phyloP scores from a whole-genome alignment of 2,113 vertebrate genomes.

The Emydura subglobosa region DNA sequence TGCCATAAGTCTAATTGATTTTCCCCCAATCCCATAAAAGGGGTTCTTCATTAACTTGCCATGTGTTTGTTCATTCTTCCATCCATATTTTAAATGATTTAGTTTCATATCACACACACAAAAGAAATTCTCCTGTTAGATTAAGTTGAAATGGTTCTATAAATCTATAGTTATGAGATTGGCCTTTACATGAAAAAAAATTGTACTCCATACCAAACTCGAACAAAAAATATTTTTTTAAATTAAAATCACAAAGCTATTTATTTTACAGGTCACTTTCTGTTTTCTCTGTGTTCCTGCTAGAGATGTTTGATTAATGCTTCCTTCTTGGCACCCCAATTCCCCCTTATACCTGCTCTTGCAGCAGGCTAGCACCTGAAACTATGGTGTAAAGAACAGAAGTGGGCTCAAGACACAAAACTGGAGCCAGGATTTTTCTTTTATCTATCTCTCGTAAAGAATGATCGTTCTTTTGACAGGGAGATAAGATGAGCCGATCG shows the following conservation, averaged over 20 bases:
- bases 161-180: not conserved
- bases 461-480: not conserved
- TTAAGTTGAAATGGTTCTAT: not conserved
- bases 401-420: not conserved
- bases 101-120: not conserved
- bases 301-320: not conserved
- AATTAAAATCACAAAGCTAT: not conserved
- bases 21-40: not conserved
- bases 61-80: not conserved
- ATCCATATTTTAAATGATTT: not conserved
- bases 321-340: not conserved
- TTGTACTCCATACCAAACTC: not conserved
- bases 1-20: not conserved
- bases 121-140: not conserved
- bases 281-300: not conserved
- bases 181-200: not conserved
- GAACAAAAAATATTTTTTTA: not conserved
- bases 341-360: accelerated
- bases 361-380: not conserved
- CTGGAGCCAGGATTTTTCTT: not conserved
- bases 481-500: no score
- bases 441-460: not conserved
- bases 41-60: not conserved
- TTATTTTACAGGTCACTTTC: not conserved
- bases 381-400: not conserved